Conservation (phyloP, 2,888 invertebrate genomes). For the Cataglyphis cursor region DNA sequence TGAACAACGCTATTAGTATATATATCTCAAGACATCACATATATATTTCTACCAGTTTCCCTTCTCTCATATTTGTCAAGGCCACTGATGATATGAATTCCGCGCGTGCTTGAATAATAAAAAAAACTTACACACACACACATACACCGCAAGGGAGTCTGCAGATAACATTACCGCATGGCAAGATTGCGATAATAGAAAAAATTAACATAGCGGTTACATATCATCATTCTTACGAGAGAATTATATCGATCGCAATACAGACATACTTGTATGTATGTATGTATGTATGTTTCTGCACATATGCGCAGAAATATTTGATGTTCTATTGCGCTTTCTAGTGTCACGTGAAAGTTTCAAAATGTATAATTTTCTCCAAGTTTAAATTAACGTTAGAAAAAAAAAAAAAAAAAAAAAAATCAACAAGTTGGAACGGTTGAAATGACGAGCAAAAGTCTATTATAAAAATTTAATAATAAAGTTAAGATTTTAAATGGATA, state of each 20-base stretch:
- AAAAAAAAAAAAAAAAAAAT: neutral
- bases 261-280: neutral
- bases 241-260: neutral
- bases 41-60: neutral
- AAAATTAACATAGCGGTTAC: constrained; percentile 5
- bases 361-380: neutral
- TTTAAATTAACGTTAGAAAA: neutral
- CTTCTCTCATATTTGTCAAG: constrained; percentile 17
- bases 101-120: constrained; percentile 35
- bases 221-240: neutral
- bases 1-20: constrained; percentile 5
- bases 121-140: neutral
- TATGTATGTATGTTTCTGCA: neutral
- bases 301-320: neutral
- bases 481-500: neutral
- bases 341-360: neutral
- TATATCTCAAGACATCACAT: neutral
- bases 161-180: constrained; percentile 1
- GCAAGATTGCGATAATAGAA: constrained; percentile 19
- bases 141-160: neutral
- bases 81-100: constrained; percentile 43
- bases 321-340: neutral
- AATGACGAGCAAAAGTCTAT: neutral
- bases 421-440: neutral
- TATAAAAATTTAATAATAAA: neutral